phyloP scores from a whole-genome alignment of 2,888 invertebrate species.

The Drosophila anomalipes region DNA sequence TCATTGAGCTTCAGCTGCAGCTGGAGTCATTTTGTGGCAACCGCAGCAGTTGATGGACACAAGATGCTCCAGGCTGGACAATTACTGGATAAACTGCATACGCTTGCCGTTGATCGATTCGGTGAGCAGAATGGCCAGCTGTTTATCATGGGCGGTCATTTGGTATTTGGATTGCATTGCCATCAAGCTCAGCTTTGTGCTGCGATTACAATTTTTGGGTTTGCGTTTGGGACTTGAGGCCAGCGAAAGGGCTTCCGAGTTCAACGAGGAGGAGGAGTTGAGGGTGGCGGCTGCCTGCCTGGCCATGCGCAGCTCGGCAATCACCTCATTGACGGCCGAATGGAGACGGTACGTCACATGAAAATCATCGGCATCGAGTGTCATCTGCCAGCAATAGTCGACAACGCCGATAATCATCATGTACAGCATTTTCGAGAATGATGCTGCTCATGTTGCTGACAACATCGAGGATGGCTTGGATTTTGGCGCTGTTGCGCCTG shows the following conservation, averaged over 20 bases:
- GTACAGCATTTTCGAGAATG: slow-evolving; percentile 20
- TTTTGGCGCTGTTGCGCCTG: slow-evolving; percentile 92
- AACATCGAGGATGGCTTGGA: slow-evolving; percentile 21
- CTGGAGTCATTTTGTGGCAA: background rate
- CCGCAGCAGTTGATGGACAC: slow-evolving; percentile 2
- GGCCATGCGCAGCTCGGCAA: slow-evolving; percentile 40
- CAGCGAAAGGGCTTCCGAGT: background rate
- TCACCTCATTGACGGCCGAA: slow-evolving; percentile 42
- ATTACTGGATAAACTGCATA: slow-evolving; percentile 14
- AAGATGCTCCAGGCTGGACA: slow-evolving; percentile 18
- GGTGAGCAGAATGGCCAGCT: slow-evolving; percentile 19
- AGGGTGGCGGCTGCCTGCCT: slow-evolving; percentile 12
- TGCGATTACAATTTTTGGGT: background rate
- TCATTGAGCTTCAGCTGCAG: background rate
- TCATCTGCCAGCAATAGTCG: slow-evolving; percentile 42
- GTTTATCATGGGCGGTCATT: background rate
- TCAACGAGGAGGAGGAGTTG: background rate
- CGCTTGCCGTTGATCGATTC: slow-evolving; percentile 22
- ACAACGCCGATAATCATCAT: slow-evolving; percentile 29
- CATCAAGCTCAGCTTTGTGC: background rate
- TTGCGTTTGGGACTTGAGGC: background rate
- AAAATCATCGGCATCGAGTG: slow-evolving; percentile 17
- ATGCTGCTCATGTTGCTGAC: slow-evolving; percentile 2
- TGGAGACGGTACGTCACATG: slow-evolving; percentile 45
- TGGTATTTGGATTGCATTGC: background rate